phyloP scores from a whole-genome alignment of 2,888 invertebrate genomes.

The Ashinkailepas kermadecensis region DNA sequence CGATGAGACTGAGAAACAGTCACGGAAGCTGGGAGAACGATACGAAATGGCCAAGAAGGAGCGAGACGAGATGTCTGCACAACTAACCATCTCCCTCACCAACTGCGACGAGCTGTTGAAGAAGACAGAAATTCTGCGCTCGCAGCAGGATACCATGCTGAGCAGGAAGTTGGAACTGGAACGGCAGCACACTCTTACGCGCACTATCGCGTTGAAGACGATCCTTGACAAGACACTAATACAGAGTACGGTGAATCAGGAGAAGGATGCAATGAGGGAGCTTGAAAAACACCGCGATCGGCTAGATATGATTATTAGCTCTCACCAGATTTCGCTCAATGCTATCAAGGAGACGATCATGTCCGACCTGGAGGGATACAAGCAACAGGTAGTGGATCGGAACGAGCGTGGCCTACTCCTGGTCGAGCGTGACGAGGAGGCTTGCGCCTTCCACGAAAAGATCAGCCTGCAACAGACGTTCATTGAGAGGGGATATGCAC shows the following conservation, averaged over 20 bases:
- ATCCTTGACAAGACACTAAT: conserved; percentile 4
- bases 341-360: neutral
- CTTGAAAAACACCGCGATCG: neutral
- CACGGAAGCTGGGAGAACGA: neutral
- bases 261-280: neutral
- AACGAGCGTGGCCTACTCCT: conserved; percentile 9
- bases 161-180: conserved; percentile 13
- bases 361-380: neutral
- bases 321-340: neutral
- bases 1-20: conserved; percentile 3
- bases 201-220: neutral
- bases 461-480: neutral
- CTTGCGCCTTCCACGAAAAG: conserved; percentile 13
- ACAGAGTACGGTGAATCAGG: conserved; percentile 12
- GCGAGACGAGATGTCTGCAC: conserved; percentile 7
- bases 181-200: neutral
- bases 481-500: neutral
- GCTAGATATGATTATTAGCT: conserved; percentile 3
- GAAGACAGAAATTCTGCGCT: neutral
- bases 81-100: conserved; percentile 3
- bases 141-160: conserved; percentile 16
- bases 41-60: conserved; percentile 10
- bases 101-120: conserved; percentile 6
- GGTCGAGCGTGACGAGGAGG: conserved; percentile 12
- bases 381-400: neutral